Percentiles rank a stretch among this genome's conserved stretches.
Evolutionary conservation across 2,113 vertebrate genomes (phyloP).

Genomic region (Malurus elegans): DNA sequence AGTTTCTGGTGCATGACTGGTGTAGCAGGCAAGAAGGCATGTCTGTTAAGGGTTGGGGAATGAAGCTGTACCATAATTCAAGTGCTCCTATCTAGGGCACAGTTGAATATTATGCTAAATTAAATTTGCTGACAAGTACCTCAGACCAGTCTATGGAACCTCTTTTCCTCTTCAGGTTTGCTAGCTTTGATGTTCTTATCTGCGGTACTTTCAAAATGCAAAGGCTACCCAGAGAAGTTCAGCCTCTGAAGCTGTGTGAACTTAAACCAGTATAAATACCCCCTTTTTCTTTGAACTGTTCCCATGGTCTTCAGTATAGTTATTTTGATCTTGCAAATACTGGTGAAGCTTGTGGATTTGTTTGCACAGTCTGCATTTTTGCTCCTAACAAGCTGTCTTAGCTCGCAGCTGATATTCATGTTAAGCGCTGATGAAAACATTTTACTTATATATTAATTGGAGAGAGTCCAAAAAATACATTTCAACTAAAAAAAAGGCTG

Average conservation of each 20-base stretch:
- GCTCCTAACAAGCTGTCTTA: neutral
- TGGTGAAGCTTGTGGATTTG: neutral
- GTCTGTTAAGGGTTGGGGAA: neutral
- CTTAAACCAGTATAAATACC: neutral
- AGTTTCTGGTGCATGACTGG: neutral
- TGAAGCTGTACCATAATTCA: neutral
- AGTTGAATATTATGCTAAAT: neutral
- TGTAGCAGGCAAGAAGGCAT: neutral
- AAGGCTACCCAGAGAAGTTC: neutral
- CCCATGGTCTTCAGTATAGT: neutral
- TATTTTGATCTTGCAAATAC: neutral
- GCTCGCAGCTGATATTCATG: neutral
- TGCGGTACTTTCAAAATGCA: neutral
- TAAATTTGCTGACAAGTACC: neutral
- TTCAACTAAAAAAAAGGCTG: neutral
- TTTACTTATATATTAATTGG: neutral
- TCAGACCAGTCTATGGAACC: neutral
- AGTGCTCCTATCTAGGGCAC: neutral
- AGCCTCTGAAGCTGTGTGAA: neutral
- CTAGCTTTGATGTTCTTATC: constrained; percentile 34
- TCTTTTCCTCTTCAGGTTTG: neutral
- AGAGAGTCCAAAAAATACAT: neutral
- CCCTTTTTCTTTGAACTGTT: neutral
- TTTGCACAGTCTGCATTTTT: neutral
- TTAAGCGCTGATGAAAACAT: neutral